phyloP scores from a whole-genome alignment of 2,888 invertebrate genomes.

The Drosophila kokeensis region DNA sequence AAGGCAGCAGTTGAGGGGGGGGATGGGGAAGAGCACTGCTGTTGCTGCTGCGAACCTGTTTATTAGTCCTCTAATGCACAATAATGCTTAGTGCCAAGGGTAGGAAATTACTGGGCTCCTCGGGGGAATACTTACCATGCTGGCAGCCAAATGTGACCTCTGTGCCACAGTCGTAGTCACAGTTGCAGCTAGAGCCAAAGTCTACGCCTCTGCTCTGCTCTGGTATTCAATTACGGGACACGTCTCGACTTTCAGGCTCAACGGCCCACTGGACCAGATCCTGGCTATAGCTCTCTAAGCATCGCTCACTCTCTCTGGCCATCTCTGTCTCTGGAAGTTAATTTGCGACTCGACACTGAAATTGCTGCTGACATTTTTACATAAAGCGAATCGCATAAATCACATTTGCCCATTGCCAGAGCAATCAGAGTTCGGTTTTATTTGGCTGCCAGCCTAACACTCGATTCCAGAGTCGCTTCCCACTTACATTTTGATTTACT shows the following conservation, averaged over 20 bases:
- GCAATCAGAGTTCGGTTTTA: conserved; percentile 73
- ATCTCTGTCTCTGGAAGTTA: conserved; percentile 55
- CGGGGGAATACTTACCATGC: conserved; percentile 79
- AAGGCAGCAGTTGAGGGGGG: conserved; percentile 16
- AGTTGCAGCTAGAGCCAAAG: conserved; percentile 9
- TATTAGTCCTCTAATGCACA: conserved; percentile 84
- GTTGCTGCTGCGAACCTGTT: conserved; percentile 81
- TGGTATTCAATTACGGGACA: conserved; percentile 80
- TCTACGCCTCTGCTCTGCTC: conserved; percentile 16
- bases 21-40: conserved; percentile 15
- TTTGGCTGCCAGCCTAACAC: background rate
- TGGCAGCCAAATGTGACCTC: conserved; percentile 83
- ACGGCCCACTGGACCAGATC: conserved; percentile 21
- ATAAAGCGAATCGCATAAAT: conserved; percentile 76
- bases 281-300: conserved; percentile 9
- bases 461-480: background rate
- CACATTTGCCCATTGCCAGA: conserved; percentile 80
- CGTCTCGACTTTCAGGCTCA: conserved; percentile 81
- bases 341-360: conserved; percentile 70
- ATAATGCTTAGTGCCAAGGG: conserved; percentile 83
- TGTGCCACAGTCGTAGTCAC: conserved; percentile 51
- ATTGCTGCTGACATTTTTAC: conserved; percentile 82
- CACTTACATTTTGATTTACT: conserved; percentile 32
- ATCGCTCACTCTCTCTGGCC: background rate
- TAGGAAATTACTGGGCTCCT: conserved; percentile 80